Evolutionary conservation across 2,113 vertebrate species (phyloP), one percentile per base, ranked within the genome.

Genomic region (Stegastes partitus): DNA sequence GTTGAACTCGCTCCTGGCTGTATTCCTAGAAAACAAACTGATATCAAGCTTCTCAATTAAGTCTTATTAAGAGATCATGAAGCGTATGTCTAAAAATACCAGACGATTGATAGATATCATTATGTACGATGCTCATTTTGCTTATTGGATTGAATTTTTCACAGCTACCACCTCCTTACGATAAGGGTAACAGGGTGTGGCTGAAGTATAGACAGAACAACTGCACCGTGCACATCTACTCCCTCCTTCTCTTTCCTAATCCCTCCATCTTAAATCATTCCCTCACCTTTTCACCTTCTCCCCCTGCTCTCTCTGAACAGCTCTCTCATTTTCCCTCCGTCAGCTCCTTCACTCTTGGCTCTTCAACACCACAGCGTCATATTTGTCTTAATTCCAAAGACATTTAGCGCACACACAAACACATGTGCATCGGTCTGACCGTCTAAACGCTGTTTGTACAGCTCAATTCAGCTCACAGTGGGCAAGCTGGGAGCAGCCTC

Each of bases 401-500:
- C 31, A 75, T 69, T 51, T 74, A 49, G 3, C 28, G 0, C 25
- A 22, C 22, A 28, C 26, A 59, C 39, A 62, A 21, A 63, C 55
- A 49, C 59, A 47, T 8, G 26, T 12, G 21, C 42, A 68, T 67
- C 57, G 68, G 47, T 58, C 57, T 58, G 50, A 54, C 54, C 45
- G 9, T 89, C 70, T 85, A 77, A 66, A 79, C 51, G 68, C 39
- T 79, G 68, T 78, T 85, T 84, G 73, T 68, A 77, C 74, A 59
- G 69, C 81, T 91, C 81, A 80, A 73, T 86, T 82, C 76, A 49
- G 74, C 79, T 87, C 83, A 37, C 83, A 88, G 85, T 85, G 81
- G 79, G 81, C 83, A 77, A 79, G 79, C 89, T 91, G 89, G 81
- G 86, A 91, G 67, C 58, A 64, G 71, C 81, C 76, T 86, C 66